Conservation (phyloP, 2,797 vertebrate species). For the Strix occidentalis region DNA sequence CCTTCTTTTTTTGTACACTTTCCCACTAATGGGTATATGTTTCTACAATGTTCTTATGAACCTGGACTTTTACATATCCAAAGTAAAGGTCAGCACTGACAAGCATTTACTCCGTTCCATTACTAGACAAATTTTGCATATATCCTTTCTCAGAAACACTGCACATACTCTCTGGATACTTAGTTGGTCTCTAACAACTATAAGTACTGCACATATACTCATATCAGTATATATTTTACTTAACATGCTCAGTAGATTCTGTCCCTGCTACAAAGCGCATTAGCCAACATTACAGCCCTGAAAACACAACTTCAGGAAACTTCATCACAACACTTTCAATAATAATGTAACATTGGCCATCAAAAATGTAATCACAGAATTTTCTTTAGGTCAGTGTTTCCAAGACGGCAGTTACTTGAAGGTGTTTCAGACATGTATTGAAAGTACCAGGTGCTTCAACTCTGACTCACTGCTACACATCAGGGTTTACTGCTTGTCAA, state of each 20-base stretch:
- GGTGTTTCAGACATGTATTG: background rate
- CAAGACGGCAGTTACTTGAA: background rate
- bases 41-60: background rate
- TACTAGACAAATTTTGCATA: background rate
- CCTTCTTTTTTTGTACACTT: background rate
- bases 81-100: background rate
- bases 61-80: background rate
- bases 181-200: background rate
- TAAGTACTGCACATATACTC: background rate
- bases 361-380: background rate
- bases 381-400: background rate
- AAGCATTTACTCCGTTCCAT: background rate
- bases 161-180: background rate
- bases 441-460: background rate
- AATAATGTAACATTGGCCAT: background rate
- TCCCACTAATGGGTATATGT: background rate
- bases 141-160: background rate
- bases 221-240: background rate
- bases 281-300: background rate
- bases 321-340: background rate
- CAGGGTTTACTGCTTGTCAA: background rate
- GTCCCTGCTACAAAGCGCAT: background rate
- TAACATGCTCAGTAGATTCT: background rate
- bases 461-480: background rate
- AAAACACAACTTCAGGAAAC: background rate